Evolutionary conservation across 1,140 invertebrate species (phyloP).

Genomic region (Lepidurus packardi): DNA sequence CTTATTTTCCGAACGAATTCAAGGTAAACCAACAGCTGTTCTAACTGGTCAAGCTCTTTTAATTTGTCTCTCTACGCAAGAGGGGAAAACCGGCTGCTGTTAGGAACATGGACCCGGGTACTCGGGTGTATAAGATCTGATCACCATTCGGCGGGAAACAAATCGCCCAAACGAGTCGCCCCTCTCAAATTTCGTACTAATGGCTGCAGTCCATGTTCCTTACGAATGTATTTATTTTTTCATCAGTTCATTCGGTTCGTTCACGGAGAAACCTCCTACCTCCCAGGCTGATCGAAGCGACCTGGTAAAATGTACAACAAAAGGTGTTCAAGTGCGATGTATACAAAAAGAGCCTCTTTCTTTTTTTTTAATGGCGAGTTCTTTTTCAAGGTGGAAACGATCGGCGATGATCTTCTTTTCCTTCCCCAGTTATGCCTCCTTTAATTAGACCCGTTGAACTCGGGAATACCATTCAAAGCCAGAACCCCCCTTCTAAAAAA

Average conservation of each 20-base stretch:
- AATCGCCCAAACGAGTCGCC: constrained; percentile 15
- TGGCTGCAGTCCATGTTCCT: not conserved
- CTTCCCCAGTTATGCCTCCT: not conserved
- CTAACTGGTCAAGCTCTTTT: not conserved
- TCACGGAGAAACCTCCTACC: no score
- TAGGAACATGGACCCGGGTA: not conserved
- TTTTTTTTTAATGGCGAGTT: no score
- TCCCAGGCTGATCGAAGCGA: no score
- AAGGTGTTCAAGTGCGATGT: no score
- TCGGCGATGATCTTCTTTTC: not conserved
- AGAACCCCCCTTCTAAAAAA: not conserved
- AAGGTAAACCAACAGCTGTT: not conserved
- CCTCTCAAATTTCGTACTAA: constrained; percentile 7
- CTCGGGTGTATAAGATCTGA: not conserved
- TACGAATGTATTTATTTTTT: not conserved
- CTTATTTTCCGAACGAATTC: not conserved
- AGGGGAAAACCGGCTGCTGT: not conserved
- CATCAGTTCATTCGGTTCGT: no score
- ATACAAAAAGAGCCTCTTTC: no score
- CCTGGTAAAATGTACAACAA: no score
- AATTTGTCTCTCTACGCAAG: not conserved
- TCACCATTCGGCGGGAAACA: not conserved
- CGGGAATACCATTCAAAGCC: constrained; percentile 8
- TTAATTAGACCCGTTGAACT: constrained; percentile 6
- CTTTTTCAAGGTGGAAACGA: not conserved